Base-by-base conservation (phyloP, 2,888 invertebrate genomes). In the Tromatobia lineatoria region DNA sequence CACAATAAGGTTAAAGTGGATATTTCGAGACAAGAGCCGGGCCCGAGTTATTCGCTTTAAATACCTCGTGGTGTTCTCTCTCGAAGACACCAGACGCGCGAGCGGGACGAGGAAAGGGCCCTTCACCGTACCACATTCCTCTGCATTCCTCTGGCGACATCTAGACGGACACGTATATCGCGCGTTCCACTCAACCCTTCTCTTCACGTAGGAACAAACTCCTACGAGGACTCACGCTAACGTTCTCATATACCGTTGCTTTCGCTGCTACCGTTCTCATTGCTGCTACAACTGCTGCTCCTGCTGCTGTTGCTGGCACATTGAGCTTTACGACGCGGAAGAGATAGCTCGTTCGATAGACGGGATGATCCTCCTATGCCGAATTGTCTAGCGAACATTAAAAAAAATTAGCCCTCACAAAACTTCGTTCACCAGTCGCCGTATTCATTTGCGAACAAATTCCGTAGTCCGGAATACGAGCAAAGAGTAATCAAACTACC, bases 11-110 rank as follows among this genome's bases (percentile, higher is more conserved):
- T 86, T 80, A 81, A 80, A 78, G 86, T 79, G 77, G 87, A 79
- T 89, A 89, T 89, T 88, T 88, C 85, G 82, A 83, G 87, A 83
- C 74, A 76, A 77, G 79, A 54, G 64, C 69, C 74, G 45, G 52
- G 66, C 50, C n/a, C 77, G 86, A 81, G 86, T 86, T 86, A 88
- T 86, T 88, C 78, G 88, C 89, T 89, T 88, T 87, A 89, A 89
- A 89, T 89, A 88, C 80, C 83, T 77, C 69, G 78, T 61, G 64
- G 74, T 70, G 61, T 50, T 83, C 80, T 78, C 81, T 73, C 74
- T 78, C 69, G 75, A 78, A 54, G 38, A 66, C 75, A 59, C 77
- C 82, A 83, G 85, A 85, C 85, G 81, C 66, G 71, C 80, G 38
- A 78, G 80, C 71, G 80, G 74, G 70, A 80, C 74, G 54, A 61